These are phyloP conservation scores for Rhabditoides inermis DNA, from an alignment of 2,888 invertebrate genomes.

Conservation along the genomic window DNA sequence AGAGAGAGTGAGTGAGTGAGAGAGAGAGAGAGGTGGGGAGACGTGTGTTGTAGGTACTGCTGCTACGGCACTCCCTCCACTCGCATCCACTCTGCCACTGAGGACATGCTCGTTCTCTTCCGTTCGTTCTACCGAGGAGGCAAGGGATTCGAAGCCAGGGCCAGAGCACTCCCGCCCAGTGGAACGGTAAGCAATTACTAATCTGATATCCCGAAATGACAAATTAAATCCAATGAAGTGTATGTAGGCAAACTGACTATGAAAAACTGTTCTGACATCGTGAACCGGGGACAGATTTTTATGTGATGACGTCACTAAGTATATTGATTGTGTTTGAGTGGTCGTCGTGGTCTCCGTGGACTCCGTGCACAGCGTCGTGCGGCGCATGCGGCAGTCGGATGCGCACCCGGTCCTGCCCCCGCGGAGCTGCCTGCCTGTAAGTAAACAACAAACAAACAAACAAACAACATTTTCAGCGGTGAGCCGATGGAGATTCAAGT, in stretches of 20 bases:
- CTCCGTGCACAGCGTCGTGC: slow-evolving; percentile 45
- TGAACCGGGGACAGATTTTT: no score
- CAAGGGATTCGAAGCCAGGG: slow-evolving; percentile 48
- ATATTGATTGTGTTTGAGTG: no score
- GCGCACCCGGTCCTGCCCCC: slow-evolving; percentile 40
- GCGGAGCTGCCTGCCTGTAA: slow-evolving; percentile 42
- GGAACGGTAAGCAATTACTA: background rate
- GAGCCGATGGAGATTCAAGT: slow-evolving; percentile 44
- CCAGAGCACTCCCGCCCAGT: slow-evolving; percentile 40
- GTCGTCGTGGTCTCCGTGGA: slow-evolving; percentile 43
- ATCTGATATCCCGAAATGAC: no score
- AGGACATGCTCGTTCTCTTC: slow-evolving; percentile 51
- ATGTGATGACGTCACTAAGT: no score
- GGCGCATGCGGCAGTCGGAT: slow-evolving; percentile 49
- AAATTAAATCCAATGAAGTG: background rate
- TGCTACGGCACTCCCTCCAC: slow-evolving; percentile 51
- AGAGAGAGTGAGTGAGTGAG: background rate
- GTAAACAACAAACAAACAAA: no score
- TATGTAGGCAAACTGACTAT: no score
- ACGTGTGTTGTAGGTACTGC: slow-evolving; percentile 42
- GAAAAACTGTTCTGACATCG: no score
- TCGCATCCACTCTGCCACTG: slow-evolving; percentile 47
- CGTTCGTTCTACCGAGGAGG: slow-evolving; percentile 52
- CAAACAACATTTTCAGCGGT: slow-evolving; percentile 45
- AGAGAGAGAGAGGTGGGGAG: background rate